Evolutionary conservation across 1,140 invertebrate genomes (phyloP).

Genomic region (Acromyrmex heyeri): DNA sequence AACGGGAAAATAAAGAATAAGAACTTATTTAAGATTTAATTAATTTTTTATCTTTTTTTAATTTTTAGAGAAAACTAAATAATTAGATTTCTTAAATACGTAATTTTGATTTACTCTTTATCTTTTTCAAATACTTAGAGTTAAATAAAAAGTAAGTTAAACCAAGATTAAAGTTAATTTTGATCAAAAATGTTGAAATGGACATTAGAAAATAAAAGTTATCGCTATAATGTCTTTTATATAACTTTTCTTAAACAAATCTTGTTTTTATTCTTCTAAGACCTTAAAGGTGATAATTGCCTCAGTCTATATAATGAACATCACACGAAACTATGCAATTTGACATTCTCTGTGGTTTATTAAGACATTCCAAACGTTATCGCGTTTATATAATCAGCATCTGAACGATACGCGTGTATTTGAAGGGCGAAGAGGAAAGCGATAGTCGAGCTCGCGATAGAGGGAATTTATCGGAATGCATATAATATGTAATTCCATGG

Average conservation of each 20-base stretch:
- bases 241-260: not conserved
- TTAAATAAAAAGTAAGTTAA: too few species aligned
- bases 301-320: not conserved
- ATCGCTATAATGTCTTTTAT: not conserved
- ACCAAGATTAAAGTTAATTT: too few species aligned
- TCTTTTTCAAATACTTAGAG: too few species aligned
- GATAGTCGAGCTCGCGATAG: not conserved
- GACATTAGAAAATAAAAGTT: not conserved
- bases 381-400: constrained; percentile 4
- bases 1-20: too few species aligned
- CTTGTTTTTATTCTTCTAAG: not conserved
- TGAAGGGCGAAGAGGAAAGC: not conserved
- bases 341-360: constrained; percentile 28
- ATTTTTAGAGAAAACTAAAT: too few species aligned
- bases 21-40: too few species aligned
- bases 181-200: too few species aligned
- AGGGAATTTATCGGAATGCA: not conserved
- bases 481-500: constrained; percentile 27
- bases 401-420: not conserved
- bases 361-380: constrained; percentile 37
- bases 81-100: too few species aligned
- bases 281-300: not conserved
- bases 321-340: not conserved
- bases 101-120: too few species aligned
- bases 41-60: too few species aligned